A percentile compares a stretch with the other conserved stretches of the same genome.
Conservation (phyloP, 2,113 vertebrate species). For the Telmatochromis brichardi region DNA sequence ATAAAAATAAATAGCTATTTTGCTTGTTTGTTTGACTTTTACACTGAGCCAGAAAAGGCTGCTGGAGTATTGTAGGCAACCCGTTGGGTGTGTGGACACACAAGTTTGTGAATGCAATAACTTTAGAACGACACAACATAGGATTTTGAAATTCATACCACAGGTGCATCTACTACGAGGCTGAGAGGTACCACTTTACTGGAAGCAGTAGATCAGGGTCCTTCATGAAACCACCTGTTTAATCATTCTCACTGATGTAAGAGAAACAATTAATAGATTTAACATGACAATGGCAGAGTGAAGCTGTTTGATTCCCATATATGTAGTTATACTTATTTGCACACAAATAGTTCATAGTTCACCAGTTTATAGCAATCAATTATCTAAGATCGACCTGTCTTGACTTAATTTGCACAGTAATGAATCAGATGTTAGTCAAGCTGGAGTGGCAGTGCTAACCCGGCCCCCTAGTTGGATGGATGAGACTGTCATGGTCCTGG, state of each 20-base stretch:
- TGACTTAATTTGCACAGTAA: neutral
- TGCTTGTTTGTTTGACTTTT: neutral
- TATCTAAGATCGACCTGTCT: neutral
- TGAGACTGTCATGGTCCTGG: neutral
- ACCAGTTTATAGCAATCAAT: neutral
- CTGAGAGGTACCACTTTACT: neutral
- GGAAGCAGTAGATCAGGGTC: neutral
- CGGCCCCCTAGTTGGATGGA: neutral
- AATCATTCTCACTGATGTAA: neutral
- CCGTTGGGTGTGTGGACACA: accelerated
- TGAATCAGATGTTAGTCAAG: neutral
- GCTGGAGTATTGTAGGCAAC: neutral
- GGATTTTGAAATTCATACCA: neutral
- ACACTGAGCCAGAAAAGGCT: neutral
- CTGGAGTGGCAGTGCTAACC: neutral
- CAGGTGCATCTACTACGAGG: neutral
- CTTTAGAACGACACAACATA: neutral
- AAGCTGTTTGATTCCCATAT: neutral
- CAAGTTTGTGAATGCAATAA: neutral
- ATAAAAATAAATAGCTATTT: accelerated
- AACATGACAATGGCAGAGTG: neutral
- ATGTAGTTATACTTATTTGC: neutral
- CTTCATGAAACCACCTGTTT: neutral
- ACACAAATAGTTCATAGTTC: neutral
- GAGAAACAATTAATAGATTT: neutral